Evolutionary conservation across 2,888 invertebrate genomes (phyloP).

Genomic region (Ophion ellenae): DNA sequence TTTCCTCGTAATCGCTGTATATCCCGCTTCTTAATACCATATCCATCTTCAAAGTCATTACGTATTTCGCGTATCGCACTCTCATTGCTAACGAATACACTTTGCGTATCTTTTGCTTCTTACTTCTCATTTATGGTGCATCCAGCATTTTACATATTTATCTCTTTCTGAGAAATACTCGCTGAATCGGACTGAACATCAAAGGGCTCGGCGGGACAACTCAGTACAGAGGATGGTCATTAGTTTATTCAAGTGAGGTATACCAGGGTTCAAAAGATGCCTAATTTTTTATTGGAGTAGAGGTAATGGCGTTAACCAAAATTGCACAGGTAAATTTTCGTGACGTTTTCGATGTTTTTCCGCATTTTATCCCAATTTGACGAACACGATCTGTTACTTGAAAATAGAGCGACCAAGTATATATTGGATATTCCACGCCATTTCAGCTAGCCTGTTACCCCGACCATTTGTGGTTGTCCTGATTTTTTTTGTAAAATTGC

Average conservation of each 20-base stretch:
- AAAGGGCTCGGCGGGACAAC: too few species aligned
- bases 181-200: background rate
- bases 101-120: constrained; percentile 6
- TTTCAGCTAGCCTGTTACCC: too few species aligned
- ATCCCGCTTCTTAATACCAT: constrained; percentile 15
- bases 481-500: too few species aligned
- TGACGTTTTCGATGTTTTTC: background rate
- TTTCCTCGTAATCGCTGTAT: constrained; percentile 33
- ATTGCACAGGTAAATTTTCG: background rate
- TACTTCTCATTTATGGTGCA: background rate
- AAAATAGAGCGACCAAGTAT: background rate
- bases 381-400: background rate
- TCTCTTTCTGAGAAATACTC: background rate
- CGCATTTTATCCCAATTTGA: background rate
- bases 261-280: too few species aligned
- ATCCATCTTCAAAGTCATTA: constrained; percentile 14
- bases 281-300: background rate
- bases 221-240: too few species aligned
- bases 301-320: background rate
- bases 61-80: constrained; percentile 16
- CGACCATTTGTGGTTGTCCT: too few species aligned
- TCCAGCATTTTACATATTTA: constrained; percentile 4
- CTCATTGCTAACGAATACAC: background rate
- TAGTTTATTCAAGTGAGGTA: too few species aligned
- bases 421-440: too few species aligned